Conservation (phyloP, 2,113 vertebrate genomes). For the Dolichotis patagonum region DNA sequence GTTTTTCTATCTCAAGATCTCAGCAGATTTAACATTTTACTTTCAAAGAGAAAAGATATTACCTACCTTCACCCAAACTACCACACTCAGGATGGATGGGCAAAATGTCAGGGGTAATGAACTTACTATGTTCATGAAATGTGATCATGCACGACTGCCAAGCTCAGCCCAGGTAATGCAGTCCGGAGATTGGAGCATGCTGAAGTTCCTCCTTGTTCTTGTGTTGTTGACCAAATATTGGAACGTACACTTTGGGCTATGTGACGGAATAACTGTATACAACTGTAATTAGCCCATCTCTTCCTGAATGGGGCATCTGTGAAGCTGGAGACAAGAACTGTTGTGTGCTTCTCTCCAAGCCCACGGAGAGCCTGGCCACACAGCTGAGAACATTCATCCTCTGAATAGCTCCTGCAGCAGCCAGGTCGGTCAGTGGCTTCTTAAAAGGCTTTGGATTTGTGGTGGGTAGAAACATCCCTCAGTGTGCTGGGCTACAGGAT, state of each 20-base stretch:
- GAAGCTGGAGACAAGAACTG: constrained; percentile 78
- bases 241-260: constrained; percentile 71
- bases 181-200: constrained; percentile 73
- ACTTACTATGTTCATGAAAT: constrained; percentile 64
- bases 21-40: constrained; percentile 76
- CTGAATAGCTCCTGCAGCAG: constrained; percentile 70
- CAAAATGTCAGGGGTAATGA: constrained; percentile 81
- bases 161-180: constrained; percentile 48
- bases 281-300: constrained; percentile 78
- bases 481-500: constrained; percentile 64
- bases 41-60: constrained; percentile 81
- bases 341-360: constrained; percentile 67
- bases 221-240: constrained; percentile 66
- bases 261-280: constrained; percentile 68
- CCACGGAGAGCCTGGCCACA: constrained; percentile 25
- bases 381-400: constrained; percentile 79
- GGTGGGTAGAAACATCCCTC: constrained; percentile 64
- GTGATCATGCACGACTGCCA: neutral
- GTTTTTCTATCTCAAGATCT: constrained; percentile 74
- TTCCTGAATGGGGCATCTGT: constrained; percentile 82
- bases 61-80: constrained; percentile 74
- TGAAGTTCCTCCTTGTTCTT: constrained; percentile 72
- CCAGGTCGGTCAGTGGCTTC: constrained; percentile 64
- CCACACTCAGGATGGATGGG: constrained; percentile 76
- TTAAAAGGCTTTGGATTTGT: constrained; percentile 63